phyloP scores from a whole-genome alignment of 2,797 vertebrate genomes.

The Lepus townsendii region DNA sequence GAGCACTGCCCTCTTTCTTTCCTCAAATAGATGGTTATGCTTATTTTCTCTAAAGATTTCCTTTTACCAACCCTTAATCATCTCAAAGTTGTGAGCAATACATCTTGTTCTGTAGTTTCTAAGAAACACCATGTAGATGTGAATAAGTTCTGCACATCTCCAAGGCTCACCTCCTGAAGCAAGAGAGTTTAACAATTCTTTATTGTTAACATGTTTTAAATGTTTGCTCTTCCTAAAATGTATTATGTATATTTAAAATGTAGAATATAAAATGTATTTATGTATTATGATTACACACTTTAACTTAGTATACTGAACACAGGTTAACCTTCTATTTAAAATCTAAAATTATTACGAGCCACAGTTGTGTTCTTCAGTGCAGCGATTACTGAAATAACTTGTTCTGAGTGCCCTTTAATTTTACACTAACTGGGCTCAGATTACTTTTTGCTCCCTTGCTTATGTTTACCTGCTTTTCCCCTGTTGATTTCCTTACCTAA shows the following conservation, averaged over 20 bases:
- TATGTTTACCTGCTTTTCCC: neutral
- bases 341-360: conserved; percentile 7
- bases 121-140: conserved; percentile 36
- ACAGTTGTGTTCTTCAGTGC: neutral
- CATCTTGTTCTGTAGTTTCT: conserved; percentile 38
- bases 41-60: neutral
- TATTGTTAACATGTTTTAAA: conserved; percentile 30
- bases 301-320: neutral
- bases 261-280: neutral
- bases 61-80: neutral
- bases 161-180: neutral
- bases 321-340: neutral
- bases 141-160: conserved; percentile 39
- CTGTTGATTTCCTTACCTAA: neutral
- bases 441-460: conserved; percentile 15
- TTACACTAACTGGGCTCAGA: neutral
- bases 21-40: conserved; percentile 1
- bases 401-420: neutral
- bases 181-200: conserved; percentile 55
- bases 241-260: neutral
- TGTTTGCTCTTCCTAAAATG: conserved; percentile 47
- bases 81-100: conserved; percentile 19
- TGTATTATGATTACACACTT: conserved; percentile 14
- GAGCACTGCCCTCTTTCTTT: neutral
- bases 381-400: conserved; percentile 24